Conservation (phyloP, 2,888 invertebrate species). For the Drosophila subquinaria region DNA sequence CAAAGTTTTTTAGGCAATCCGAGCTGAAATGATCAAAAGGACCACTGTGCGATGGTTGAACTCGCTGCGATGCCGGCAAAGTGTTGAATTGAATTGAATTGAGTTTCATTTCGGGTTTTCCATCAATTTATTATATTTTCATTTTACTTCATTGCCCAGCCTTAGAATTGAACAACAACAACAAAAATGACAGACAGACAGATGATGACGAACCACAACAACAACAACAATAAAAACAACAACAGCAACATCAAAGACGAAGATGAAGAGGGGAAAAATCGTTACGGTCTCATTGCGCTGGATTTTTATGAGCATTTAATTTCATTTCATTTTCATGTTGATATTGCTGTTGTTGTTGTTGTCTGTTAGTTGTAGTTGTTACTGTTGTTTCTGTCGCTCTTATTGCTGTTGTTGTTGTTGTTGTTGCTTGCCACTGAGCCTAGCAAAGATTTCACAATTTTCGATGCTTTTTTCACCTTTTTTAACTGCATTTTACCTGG, state of each 20-base stretch:
- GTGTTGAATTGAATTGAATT: slow-evolving; percentile 11
- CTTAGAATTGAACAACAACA: slow-evolving; percentile 24
- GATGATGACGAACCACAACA: slow-evolving; percentile 11
- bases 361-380: slow-evolving; percentile 2
- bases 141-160: background rate
- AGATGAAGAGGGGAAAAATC: slow-evolving; percentile 53
- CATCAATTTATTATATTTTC: slow-evolving; percentile 7
- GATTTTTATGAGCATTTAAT: slow-evolving; percentile 68
- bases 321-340: slow-evolving; percentile 57
- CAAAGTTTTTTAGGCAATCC: background rate
- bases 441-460: slow-evolving; percentile 66
- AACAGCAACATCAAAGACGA: slow-evolving; percentile 1
- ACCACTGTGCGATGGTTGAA: slow-evolving; percentile 13
- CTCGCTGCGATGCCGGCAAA: slow-evolving; percentile 21
- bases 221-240: background rate
- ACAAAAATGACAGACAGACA: background rate
- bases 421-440: slow-evolving; percentile 24
- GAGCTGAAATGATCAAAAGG: background rate
- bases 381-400: background rate
- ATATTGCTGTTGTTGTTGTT: slow-evolving; percentile 17
- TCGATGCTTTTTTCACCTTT: slow-evolving; percentile 49
- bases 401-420: background rate
- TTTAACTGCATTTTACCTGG: slow-evolving; percentile 31
- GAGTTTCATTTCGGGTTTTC: slow-evolving; percentile 27
- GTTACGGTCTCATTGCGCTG: slow-evolving; percentile 75